Conservation (phyloP, 2,797 vertebrate genomes). For the Falco peregrinus region DNA sequence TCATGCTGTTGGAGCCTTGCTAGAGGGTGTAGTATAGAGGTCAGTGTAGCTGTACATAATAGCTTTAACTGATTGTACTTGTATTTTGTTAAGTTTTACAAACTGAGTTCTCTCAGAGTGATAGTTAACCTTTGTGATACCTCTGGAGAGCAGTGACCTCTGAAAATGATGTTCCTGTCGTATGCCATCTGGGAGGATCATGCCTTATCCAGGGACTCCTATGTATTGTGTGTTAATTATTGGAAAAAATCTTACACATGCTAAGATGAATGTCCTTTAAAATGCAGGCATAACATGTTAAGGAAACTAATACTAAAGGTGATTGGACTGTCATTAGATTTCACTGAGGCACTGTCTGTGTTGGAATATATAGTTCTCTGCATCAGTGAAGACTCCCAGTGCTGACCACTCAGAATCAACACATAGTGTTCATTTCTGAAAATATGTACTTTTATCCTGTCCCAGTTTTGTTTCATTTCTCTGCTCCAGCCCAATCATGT, state of each 20-base stretch:
- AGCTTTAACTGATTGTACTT: neutral
- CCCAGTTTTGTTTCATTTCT: neutral
- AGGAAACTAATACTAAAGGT: slow-evolving; percentile 1
- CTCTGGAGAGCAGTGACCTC: neutral
- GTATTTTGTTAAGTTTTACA: neutral
- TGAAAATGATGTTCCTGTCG: slow-evolving; percentile 5
- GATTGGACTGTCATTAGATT: slow-evolving; percentile 12
- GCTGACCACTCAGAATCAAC: neutral
- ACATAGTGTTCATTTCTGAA: neutral
- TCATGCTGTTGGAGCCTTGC: neutral
- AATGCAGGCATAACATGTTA: neutral
- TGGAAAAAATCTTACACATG: neutral
- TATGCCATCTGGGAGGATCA: neutral
- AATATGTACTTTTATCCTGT: neutral
- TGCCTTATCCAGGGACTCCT: neutral
- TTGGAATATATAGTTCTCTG: slow-evolving; percentile 15
- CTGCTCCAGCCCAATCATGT: neutral
- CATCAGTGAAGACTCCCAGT: neutral
- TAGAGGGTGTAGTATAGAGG: neutral
- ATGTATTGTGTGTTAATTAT: neutral
- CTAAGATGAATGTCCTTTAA: slow-evolving; percentile 12
- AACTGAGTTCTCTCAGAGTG: neutral
- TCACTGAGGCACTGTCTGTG: neutral
- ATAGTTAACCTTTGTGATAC: neutral
- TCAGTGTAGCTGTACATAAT: neutral